phyloP scores from a whole-genome alignment of 2,888 invertebrate genomes.

The Hypolimnas misippus region DNA sequence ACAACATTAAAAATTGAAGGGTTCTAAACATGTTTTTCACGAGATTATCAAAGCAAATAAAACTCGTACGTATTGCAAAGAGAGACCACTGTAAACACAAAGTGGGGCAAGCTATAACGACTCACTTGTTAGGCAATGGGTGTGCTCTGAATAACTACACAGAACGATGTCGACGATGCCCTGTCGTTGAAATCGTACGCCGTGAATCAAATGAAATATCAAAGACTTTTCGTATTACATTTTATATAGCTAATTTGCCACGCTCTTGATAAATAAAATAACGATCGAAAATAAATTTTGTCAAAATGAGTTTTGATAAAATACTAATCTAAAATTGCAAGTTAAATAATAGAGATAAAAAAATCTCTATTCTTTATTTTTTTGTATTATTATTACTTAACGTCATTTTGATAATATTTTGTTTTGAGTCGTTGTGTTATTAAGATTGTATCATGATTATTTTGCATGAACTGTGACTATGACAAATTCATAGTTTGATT shows the following conservation, averaged over 20 bases:
- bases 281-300: no score
- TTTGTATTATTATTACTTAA: no score
- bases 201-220: slow-evolving; percentile 31
- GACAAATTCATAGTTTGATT: not conserved
- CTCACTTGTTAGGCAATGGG: slow-evolving; percentile 68
- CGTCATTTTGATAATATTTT: no score
- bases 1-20: slow-evolving; percentile 25
- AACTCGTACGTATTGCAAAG: slow-evolving; percentile 29
- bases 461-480: no score
- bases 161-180: slow-evolving; percentile 36
- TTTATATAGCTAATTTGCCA: not conserved
- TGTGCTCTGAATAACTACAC: slow-evolving; percentile 68
- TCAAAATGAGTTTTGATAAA: no score
- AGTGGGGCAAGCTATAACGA: slow-evolving; percentile 67
- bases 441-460: no score
- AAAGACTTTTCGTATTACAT: not conserved
- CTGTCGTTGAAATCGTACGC: slow-evolving; percentile 51
- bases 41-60: slow-evolving; percentile 40
- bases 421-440: no score
- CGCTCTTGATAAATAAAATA: no score
- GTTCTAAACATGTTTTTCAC: slow-evolving; percentile 33
- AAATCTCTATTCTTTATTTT: no score
- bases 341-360: no score
- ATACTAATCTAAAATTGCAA: no score
- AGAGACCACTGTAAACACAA: slow-evolving; percentile 52